Conservation (phyloP, 2,888 invertebrate species). For the Hybos culiciformis region DNA sequence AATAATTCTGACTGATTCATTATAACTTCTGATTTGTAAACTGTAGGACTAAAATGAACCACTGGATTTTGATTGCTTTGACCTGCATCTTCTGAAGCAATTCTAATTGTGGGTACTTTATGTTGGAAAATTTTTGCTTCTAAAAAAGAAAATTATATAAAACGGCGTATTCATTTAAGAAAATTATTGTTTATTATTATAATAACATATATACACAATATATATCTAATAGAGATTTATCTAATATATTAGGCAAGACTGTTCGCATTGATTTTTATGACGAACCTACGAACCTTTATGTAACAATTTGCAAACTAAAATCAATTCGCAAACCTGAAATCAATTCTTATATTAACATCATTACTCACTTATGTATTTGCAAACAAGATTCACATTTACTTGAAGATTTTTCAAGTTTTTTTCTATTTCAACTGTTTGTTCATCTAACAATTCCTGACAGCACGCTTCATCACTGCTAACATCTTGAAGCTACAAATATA, state of each 20-base stretch:
- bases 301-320: not conserved
- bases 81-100: slow-evolving; percentile 26
- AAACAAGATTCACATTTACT: slow-evolving; percentile 26
- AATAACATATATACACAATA: too few species aligned
- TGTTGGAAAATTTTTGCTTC: slow-evolving; percentile 1
- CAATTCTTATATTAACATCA: too few species aligned
- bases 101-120: slow-evolving; percentile 30
- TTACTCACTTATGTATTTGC: slow-evolving; percentile 26
- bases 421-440: slow-evolving; percentile 25
- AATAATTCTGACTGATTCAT: slow-evolving; percentile 10
- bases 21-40: slow-evolving; percentile 12
- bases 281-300: too few species aligned
- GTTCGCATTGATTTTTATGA: too few species aligned
- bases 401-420: slow-evolving; percentile 26
- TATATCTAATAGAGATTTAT: too few species aligned
- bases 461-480: slow-evolving; percentile 25
- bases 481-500: slow-evolving; percentile 8
- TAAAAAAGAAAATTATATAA: not conserved
- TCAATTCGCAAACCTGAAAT: too few species aligned
- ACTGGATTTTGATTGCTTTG: slow-evolving; percentile 11
- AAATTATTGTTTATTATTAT: too few species aligned
- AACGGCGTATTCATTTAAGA: too few species aligned
- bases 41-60: slow-evolving; percentile 12
- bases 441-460: slow-evolving; percentile 28
- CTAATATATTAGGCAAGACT: too few species aligned